Evolutionary conservation across 2,797 vertebrate genomes (phyloP).

Genomic region (Dipus sagitta): DNA sequence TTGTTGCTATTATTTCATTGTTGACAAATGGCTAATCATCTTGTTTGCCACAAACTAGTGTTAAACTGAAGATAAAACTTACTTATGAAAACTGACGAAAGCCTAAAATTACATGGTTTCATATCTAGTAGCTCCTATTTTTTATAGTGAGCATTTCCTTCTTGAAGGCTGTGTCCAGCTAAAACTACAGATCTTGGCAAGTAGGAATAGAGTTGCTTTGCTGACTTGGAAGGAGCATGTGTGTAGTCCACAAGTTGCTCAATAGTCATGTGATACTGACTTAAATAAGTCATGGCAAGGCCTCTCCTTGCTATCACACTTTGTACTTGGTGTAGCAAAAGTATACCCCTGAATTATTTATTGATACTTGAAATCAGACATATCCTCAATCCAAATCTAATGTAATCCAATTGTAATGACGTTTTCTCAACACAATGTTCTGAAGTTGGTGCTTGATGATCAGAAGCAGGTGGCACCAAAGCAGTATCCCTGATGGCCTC

Average conservation of each 20-base stretch:
- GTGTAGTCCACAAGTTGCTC: slow-evolving; percentile 42
- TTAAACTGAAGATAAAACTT: slow-evolving; percentile 33
- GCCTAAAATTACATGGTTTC: slow-evolving; percentile 25
- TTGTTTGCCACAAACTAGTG: slow-evolving; percentile 27
- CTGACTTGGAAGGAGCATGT: slow-evolving; percentile 30
- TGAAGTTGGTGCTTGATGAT: neutral
- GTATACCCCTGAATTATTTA: slow-evolving; percentile 70
- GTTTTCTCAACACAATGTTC: slow-evolving; percentile 31
- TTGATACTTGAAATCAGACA: slow-evolving; percentile 51
- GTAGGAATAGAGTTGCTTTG: slow-evolving; percentile 30
- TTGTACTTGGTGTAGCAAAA: slow-evolving; percentile 64
- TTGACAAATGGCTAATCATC: slow-evolving; percentile 55
- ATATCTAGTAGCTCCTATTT: slow-evolving; percentile 13
- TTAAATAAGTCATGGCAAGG: neutral
- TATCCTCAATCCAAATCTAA: slow-evolving; percentile 38
- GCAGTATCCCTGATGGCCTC: slow-evolving; percentile 18
- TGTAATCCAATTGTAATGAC: neutral
- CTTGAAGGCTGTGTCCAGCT: slow-evolving; percentile 13
- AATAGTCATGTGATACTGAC: slow-evolving; percentile 35
- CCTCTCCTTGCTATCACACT: slow-evolving; percentile 50
- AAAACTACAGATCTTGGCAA: neutral
- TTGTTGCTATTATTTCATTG: slow-evolving; percentile 46
- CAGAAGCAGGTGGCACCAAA: neutral
- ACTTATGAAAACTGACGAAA: slow-evolving; percentile 39
- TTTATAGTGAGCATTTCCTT: slow-evolving; percentile 13